These are phyloP conservation scores for Byasa hedistus DNA, from an alignment of 2,888 invertebrate genomes.

Conservation along the genomic window DNA sequence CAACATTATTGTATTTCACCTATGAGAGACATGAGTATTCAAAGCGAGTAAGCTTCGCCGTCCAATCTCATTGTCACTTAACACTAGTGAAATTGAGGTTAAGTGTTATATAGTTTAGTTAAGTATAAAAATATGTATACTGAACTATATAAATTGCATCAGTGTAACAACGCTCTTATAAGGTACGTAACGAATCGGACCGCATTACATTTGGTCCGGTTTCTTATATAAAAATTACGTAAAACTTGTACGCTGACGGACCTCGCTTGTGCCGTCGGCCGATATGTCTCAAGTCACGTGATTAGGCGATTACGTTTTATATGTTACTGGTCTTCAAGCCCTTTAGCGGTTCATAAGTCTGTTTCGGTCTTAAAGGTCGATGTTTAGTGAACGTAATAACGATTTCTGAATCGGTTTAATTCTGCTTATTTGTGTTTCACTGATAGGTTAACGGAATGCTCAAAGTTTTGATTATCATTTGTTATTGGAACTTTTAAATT, in stretches of 20 bases:
- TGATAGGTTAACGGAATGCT: too few relatives aligned
- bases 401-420: background rate
- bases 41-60: too few relatives aligned
- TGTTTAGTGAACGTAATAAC: slow-evolving; percentile 7
- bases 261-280: slow-evolving; percentile 7
- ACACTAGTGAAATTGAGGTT: too few relatives aligned
- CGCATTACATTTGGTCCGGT: slow-evolving; percentile 58
- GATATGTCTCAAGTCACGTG: slow-evolving; percentile 13
- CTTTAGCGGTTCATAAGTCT: slow-evolving; percentile 9
- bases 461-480: too few relatives aligned
- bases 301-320: slow-evolving; percentile 6
- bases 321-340: slow-evolving; percentile 7
- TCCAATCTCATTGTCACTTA: too few relatives aligned
- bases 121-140: background rate
- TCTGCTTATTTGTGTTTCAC: background rate
- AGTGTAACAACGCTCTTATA: slow-evolving; percentile 21
- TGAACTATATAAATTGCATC: slow-evolving; percentile 4
- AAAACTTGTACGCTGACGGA: slow-evolving; percentile 37
- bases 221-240: slow-evolving; percentile 70
- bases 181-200: slow-evolving; percentile 36
- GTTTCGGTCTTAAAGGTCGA: background rate
- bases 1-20: too few relatives aligned
- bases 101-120: too few relatives aligned
- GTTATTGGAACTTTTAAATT: too few relatives aligned
- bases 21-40: too few relatives aligned